A percentile compares a stretch with the other conserved stretches of the same genome.
phyloP scores from a whole-genome alignment of 92 coral and sea anemone species.

The Zoanthus gigantus region DNA sequence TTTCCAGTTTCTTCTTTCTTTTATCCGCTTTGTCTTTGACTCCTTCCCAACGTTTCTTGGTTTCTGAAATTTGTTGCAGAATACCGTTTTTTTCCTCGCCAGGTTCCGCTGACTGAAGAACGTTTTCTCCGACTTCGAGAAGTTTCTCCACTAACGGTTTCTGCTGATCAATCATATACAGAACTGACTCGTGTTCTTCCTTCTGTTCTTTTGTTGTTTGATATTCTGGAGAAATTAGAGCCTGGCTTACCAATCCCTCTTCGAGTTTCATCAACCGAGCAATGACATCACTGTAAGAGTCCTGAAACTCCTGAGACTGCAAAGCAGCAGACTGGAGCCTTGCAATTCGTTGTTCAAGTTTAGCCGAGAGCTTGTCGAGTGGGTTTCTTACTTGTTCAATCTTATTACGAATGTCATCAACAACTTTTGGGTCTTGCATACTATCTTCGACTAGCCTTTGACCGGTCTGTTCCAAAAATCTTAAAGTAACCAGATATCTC shows the following conservation, averaged over 20 bases:
- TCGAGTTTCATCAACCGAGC: conserved; percentile 83
- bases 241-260: conserved; percentile 79
- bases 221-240: conserved; percentile 89
- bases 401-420: conserved; percentile 82
- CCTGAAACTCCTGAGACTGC: conserved; percentile 95
- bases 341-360: conserved; percentile 89
- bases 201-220: conserved; percentile 83
- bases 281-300: conserved; percentile 84
- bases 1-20: conserved; percentile 62
- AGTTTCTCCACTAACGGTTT: conserved; percentile 89
- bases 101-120: conserved; percentile 77
- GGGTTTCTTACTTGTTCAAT: conserved; percentile 88
- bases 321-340: conserved; percentile 90
- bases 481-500: conserved; percentile 72
- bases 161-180: conserved; percentile 75
- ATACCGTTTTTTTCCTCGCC: conserved; percentile 80
- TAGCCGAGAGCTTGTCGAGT: conserved; percentile 82
- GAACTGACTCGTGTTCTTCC: conserved; percentile 82
- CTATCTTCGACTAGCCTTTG: conserved; percentile 89
- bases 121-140: conserved; percentile 82
- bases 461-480: conserved; percentile 81
- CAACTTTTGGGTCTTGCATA: conserved; percentile 85
- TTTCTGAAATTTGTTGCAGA: conserved; percentile 77
- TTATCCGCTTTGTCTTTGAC: conserved; percentile 73
- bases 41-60: conserved; percentile 85